Base-by-base conservation (phyloP, 2,888 invertebrate species). In the Pandemis heparana region DNA sequence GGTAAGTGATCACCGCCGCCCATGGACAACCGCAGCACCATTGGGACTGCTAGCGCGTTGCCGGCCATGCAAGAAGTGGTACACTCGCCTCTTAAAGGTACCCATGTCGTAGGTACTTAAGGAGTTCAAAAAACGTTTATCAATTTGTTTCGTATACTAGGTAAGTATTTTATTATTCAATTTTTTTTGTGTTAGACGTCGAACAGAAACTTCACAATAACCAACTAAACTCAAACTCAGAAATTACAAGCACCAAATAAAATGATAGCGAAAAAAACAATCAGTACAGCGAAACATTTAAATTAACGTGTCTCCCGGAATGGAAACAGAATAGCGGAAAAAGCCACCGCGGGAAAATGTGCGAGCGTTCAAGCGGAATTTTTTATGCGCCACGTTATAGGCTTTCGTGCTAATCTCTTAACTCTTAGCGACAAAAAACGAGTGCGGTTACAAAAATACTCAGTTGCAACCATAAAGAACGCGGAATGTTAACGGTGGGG, bases 381-480 rank as follows among this genome's bases (percentile, higher is more conserved):
- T 62, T 74, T 74, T 70, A 69, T 70, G 69, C 69, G 46, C 69
- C 41, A 23, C 60, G 74, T 70, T 74, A 65, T 70, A 70, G 74
- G 74, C 64, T 74, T 74, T 70, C 9, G 69, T 16, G 74, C 39
- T 74, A 74, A 74, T 74, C 74, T 74, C 74, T 74, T 74, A 65
- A 74, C 74, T 74, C 69, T 69, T 64, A 39, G 69, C 48, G 73
- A 67, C 43, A 67, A 62, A 72, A 69, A 48, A 64, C 73, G 73
- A 69, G n/a, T 51, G 66, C 16, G 51, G 65, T 48, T 46, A 64
- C 59, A 48, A 43, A 62, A 41, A 39, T 39, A 39, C 51, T 23
- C 59, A n/a, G 59, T 65, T 10, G 23, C 64, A 43, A 12, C 5
- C 59, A 41, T 61, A 61, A 71, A 71, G 53, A 62, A 71, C 43